These are phyloP conservation scores for Venusia cambrica DNA, from an alignment of 2,888 invertebrate genomes.

Conservation along the genomic window DNA sequence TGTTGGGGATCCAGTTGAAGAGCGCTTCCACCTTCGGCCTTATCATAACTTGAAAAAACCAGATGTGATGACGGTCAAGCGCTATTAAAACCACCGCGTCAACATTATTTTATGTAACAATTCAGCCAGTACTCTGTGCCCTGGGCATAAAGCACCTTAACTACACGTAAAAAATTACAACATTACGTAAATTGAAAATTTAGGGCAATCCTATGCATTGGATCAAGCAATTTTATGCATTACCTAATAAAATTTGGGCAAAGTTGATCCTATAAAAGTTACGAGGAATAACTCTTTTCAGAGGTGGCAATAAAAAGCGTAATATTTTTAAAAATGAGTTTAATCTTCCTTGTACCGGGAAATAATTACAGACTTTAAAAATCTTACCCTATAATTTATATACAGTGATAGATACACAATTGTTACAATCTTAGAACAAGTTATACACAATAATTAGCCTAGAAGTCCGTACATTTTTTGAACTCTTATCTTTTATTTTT, in stretches of 20 bases:
- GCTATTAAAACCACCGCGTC: no score
- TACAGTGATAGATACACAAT: conserved; percentile 62
- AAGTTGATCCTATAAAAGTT: conserved; percentile 19
- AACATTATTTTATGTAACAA: no score
- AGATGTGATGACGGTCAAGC: no score
- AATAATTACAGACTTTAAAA: conserved; percentile 80
- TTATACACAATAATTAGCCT: conserved; percentile 47
- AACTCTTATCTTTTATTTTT: conserved; percentile 69
- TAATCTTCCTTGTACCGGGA: conserved; percentile 70
- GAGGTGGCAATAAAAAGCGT: conserved; percentile 18
- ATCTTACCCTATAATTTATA: conserved; percentile 74
- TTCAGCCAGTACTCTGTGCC: not conserved
- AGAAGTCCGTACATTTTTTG: conserved; percentile 58
- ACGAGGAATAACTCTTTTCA: conserved; percentile 18
- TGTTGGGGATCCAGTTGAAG: no score
- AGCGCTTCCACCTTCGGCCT: no score
- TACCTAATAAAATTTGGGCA: conserved; percentile 22
- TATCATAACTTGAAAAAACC: no score
- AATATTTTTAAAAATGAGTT: conserved; percentile 72
- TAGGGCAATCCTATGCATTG: no score
- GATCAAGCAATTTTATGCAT: conserved; percentile 24
- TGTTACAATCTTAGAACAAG: conserved; percentile 57
- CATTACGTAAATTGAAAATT: conserved; percentile 20
- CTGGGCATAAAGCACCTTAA: no score
- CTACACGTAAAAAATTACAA: conserved; percentile 7